Conservation (phyloP, 2,797 vertebrate genomes). For the Apogon talboti region DNA sequence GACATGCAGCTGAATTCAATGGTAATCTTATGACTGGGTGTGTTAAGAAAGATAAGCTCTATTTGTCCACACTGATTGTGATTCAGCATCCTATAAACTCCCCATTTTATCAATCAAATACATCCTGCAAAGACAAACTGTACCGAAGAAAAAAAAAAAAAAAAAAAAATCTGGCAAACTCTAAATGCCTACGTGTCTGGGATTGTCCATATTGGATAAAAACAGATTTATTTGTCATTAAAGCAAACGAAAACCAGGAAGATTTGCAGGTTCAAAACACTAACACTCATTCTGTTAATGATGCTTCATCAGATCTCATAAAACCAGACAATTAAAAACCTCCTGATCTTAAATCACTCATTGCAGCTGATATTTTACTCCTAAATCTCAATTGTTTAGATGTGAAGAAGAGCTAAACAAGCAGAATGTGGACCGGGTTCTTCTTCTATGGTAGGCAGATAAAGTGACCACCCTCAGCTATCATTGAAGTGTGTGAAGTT, state of each 20-base stretch:
- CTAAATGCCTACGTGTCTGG: not conserved
- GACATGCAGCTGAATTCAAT: slow-evolving; percentile 27
- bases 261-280: not conserved
- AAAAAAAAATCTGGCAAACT: not conserved
- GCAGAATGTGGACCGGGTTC: not conserved
- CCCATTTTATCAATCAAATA: not conserved
- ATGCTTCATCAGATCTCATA: too few relatives aligned
- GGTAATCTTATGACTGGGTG: slow-evolving; percentile 1
- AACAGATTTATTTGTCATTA: not conserved
- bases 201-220: slow-evolving; percentile 18
- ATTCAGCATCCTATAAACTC: not conserved
- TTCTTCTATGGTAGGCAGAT: too few relatives aligned
- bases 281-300: not conserved
- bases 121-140: not conserved
- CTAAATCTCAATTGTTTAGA: not conserved
- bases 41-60: not conserved
- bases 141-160: too few relatives aligned
- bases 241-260: slow-evolving; percentile 10
- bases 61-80: not conserved
- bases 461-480: too few relatives aligned
- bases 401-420: not conserved
- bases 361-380: not conserved
- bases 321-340: not conserved
- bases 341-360: not conserved
- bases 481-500: not conserved